Evolutionary conservation across 2,888 invertebrate genomes (phyloP).

Genomic region (Apomyelois bistriatella): DNA sequence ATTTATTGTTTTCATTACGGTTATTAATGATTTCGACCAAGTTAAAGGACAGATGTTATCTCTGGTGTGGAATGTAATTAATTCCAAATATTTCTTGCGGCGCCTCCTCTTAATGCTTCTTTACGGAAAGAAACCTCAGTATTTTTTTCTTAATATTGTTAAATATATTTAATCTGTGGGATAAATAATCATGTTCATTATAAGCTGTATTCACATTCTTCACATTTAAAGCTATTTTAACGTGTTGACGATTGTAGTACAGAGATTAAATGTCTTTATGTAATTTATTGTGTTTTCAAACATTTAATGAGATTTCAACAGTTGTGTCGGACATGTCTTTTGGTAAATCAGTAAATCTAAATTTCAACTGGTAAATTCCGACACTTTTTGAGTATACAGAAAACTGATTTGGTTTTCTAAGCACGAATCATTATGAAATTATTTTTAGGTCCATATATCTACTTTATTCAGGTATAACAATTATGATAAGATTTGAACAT

Average conservation of each 20-base stretch:
- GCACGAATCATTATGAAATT: not conserved
- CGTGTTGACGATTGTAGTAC: conserved; percentile 8
- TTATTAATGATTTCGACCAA: conserved; percentile 7
- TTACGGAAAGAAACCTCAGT: not conserved
- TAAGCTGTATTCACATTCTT: conserved; percentile 3
- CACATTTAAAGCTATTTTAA: not conserved
- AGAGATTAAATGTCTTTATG: conserved; percentile 9
- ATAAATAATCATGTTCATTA: conserved; percentile 10
- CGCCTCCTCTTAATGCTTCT: not conserved
- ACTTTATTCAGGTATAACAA: too few species aligned
- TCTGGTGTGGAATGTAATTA: conserved; percentile 1
- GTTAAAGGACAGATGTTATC: conserved; percentile 12
- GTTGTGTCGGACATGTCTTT: conserved; percentile 4
- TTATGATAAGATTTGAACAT: too few species aligned
- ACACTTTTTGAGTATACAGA: not conserved
- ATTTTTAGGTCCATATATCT: too few species aligned
- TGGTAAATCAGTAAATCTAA: not conserved
- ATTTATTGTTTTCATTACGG: conserved; percentile 2
- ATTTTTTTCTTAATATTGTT: not conserved
- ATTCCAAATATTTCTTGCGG: conserved; percentile 8
- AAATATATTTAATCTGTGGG: conserved; percentile 3
- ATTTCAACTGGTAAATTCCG: not conserved
- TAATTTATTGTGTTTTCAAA: conserved; percentile 9
- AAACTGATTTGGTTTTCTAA: not conserved
- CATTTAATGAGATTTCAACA: conserved; percentile 5